phyloP scores from a whole-genome alignment of 2,888 invertebrate genomes.

The Thalpophila matura region DNA sequence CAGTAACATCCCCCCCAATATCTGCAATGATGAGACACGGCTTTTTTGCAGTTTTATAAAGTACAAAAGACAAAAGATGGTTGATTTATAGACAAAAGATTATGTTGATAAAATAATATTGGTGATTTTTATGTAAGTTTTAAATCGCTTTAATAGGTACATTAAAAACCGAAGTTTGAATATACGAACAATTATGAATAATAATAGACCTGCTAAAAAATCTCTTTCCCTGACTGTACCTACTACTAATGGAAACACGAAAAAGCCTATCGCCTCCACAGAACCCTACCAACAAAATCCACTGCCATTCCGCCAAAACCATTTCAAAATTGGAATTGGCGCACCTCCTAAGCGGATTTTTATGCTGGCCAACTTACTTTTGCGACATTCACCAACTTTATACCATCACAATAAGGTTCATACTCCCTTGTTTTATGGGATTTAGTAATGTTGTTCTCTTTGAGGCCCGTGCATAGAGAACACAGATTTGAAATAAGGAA shows the following conservation, averaged over 20 bases:
- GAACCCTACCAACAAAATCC: slow-evolving; percentile 69
- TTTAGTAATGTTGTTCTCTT: slow-evolving; percentile 50
- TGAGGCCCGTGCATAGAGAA: slow-evolving; percentile 79
- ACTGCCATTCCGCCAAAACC: slow-evolving; percentile 77
- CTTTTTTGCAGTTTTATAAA: too few relatives aligned
- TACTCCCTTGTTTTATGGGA: slow-evolving; percentile 29
- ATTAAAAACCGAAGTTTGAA: too few relatives aligned
- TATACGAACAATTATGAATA: too few relatives aligned
- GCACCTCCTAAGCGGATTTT: slow-evolving; percentile 83
- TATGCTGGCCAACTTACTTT: slow-evolving; percentile 62
- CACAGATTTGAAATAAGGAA: slow-evolving; percentile 84
- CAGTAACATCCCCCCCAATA: too few relatives aligned
- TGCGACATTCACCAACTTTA: slow-evolving; percentile 54
- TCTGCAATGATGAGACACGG: too few relatives aligned
- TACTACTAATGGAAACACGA: neutral
- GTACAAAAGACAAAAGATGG: too few relatives aligned
- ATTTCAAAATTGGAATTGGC: slow-evolving; percentile 86
- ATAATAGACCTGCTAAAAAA: too few relatives aligned
- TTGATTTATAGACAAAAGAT: too few relatives aligned
- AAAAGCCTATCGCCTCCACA: slow-evolving; percentile 26
- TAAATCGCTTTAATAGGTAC: too few relatives aligned
- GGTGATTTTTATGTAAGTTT: too few relatives aligned
- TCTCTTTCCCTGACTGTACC: too few relatives aligned
- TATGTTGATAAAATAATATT: too few relatives aligned
- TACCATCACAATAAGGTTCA: slow-evolving; percentile 48